Evolutionary conservation across 53 echinoderm and acorn worm species (phyloP), one percentile per base, ranked within the genome.

Genomic region (Zoroaster sp.): DNA sequence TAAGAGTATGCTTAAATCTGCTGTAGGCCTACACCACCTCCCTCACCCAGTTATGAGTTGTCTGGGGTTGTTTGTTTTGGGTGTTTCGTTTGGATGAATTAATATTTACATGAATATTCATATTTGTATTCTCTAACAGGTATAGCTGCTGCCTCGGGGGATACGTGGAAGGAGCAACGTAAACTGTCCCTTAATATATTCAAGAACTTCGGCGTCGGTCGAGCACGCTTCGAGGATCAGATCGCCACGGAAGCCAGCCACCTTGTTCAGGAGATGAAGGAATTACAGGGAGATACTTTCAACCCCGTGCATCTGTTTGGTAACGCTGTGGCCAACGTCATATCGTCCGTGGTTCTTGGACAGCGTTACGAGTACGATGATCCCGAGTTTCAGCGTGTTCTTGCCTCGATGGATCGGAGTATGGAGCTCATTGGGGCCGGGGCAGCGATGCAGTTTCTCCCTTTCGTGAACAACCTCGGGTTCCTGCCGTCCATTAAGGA

Each of bases 301-400:
- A 75, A 87, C 65, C 87, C 87, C 14, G 87, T 75, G 15, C 47
- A 88, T 21, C 74, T 90, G 17, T 66, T 90, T 66, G 66, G 17
- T 35, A 86, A 77, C 37, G 92, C 94, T 40, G 87, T 90, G 32
- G 87, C 87, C 37, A 92, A 94, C 83, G 89, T 94, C 15, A 94
- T 94, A 6, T 89, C 89, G 0, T 87, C 92, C 0, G 52, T 94
- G 13, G 86, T 94, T 17, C 74, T 92, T 12, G 94, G 94, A 9
- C 55, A 44, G 13, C 74, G 88, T 1, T 92, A 73, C 39, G 53
- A 86, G 28, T 92, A 92, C 85, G 31, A 66, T 34, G 87, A 94
- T 21, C 28, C 38, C 6, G 90, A 80, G 59, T 94, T 94, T 44
- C 86, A 74, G 67, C 65, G 44, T 39, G 65, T 94, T 4, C 72